phyloP scores from a whole-genome alignment of 2,888 invertebrate genomes.

The Pachydiplax longipennis region DNA sequence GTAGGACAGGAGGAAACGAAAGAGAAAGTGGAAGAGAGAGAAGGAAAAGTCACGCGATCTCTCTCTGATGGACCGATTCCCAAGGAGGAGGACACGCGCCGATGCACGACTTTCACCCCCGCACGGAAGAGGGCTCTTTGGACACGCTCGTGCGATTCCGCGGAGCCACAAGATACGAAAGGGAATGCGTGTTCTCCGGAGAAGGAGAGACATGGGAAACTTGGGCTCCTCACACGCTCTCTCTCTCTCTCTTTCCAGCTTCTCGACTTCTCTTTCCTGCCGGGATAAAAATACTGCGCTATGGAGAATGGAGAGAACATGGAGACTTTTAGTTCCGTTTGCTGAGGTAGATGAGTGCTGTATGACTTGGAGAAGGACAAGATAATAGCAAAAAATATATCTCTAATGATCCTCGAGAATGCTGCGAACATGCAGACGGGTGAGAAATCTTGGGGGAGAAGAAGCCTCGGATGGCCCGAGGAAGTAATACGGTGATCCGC shows the following conservation, averaged over 20 bases:
- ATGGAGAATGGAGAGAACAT: not conserved
- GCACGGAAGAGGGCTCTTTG: not conserved
- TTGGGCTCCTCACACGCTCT: not conserved
- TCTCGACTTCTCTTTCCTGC: not conserved
- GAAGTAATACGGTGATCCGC: not conserved
- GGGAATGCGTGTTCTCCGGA: not conserved
- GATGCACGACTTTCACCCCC: slow-evolving; percentile 48
- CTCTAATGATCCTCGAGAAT: not conserved
- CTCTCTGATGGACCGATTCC: slow-evolving; percentile 59
- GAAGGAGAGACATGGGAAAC: slow-evolving; percentile 30
- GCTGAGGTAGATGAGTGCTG: not conserved
- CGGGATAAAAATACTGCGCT: not conserved
- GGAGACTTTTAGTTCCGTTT: not conserved
- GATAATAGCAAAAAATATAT: not conserved
- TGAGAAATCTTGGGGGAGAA: not conserved
- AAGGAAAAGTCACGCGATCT: slow-evolving; percentile 50
- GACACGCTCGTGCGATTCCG: slow-evolving; percentile 5
- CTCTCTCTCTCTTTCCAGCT: not conserved
- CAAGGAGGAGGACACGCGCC: slow-evolving; percentile 48
- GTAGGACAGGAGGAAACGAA: slow-evolving; percentile 49
- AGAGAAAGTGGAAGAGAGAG: slow-evolving; percentile 47
- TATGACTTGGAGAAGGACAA: not conserved
- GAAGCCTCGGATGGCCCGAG: not conserved
- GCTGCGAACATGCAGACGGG: not conserved
- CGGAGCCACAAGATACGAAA: not conserved